Base-by-base conservation (phyloP, 2,888 invertebrate species). In the Latheticus oryzae region DNA sequence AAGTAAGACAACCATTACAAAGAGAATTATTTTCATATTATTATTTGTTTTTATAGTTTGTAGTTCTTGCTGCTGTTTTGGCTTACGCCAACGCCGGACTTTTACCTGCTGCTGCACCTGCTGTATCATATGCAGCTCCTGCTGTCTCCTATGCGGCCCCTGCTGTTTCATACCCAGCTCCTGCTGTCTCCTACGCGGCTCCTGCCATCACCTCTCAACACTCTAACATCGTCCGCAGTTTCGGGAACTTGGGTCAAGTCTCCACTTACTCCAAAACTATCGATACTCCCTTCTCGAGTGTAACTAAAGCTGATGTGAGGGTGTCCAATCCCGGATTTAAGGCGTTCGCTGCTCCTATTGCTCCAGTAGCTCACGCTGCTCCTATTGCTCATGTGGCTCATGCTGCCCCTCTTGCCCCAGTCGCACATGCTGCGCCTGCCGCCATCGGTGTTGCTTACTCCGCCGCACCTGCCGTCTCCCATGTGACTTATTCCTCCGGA, bases 201-300 rank as follows among this genome's bases (percentile, higher is more conserved):
- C 58, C 58, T 5, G 35, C 52, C 77, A 76, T 86, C 61, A 82
- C 85, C 52, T 80, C 83, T 5, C 84, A 85, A 70, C 82, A 83
- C 24, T 81, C 84, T 57, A 87, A 87, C 75, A 85, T 83, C 65
- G 75, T 85, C 63, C 80, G 87, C 61, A 82, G 84, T 35, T 85
- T 82, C 57, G 89, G 86, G 64, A 89, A 89, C 74, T 79, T 89
- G 62, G 88, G 87, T 60, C 85, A 85, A 81, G 81, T 87, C 54
- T 87, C 89, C 8, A 87, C 87, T 37, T 86, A 86, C 77, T 82
- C 85, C 9, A 89, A 88, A 75, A 84, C 86, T 59, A 83, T 89
- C 66, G 86, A 87, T 75, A 89, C 89, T 1, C 88, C 89, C 4
- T 89, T 84, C 81, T 88, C 87, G 40, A 87, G 86, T 72, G 87